phyloP scores from a whole-genome alignment of 2,113 vertebrate species.

The Genyomyrus donnyi region DNA sequence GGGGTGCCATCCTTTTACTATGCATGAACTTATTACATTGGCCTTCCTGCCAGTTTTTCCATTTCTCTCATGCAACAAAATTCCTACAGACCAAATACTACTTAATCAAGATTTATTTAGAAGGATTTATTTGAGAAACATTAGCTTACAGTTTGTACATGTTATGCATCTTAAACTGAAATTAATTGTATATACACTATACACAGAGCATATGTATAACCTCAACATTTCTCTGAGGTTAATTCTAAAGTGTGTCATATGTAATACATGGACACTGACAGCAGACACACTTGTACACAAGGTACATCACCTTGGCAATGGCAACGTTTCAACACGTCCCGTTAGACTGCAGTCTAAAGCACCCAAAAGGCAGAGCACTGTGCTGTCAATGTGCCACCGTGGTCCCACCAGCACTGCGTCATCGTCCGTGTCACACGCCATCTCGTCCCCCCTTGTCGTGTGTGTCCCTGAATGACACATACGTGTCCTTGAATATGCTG shows the following conservation, averaged over 20 bases:
- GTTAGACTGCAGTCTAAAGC: not conserved
- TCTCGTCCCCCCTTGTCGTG: not conserved
- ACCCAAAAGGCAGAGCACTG: not conserved
- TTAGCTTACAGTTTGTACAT: not conserved
- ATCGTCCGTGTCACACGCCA: not conserved
- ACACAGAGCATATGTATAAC: not conserved
- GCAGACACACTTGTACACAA: not conserved
- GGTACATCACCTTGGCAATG: not conserved
- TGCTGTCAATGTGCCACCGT: not conserved
- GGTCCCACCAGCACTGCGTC: not conserved
- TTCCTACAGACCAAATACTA: not conserved
- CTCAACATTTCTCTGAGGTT: not conserved
- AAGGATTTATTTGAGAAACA: not conserved
- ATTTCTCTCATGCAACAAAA: not conserved
- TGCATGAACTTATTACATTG: not conserved
- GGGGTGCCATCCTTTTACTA: not conserved
- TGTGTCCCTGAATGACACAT: not conserved
- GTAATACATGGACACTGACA: not conserved
- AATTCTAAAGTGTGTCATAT: not conserved
- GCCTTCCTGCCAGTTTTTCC: not conserved
- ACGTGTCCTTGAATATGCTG: not conserved
- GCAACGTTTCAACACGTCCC: not conserved
- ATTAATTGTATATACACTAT: not conserved
- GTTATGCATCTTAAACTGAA: not conserved
- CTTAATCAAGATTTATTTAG: not conserved